Evolutionary conservation across 1,140 invertebrate genomes (phyloP), one percentile per base, ranked within the genome.

Genomic region (Orius insidiosus): DNA sequence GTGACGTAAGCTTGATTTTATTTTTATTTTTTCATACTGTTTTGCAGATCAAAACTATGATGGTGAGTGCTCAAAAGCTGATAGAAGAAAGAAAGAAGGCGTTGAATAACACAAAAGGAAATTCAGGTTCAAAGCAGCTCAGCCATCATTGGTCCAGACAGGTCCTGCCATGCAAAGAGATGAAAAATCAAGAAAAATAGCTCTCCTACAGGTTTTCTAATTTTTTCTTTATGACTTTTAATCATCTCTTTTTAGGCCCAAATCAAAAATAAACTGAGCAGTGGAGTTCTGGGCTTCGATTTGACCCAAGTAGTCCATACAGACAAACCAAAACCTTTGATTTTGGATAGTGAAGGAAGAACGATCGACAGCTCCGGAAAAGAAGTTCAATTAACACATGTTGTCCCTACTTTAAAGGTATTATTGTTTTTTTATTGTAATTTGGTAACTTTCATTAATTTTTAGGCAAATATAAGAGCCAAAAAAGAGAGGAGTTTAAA

Each of bases 331-430:
- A 82, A 85, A 15, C 90, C 92, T 1, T 64, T 96, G 2, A 95
- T 96, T 55, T 65, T 96, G 38, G 88, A 97, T 60, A 74, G 83
- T 49, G 82, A 92, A 54, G 93, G 92, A 0, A 67, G 89, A 54
- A 95, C 89, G 0, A 80, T 96, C 38, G 92, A 96, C 60, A 79
- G 78, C 50, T 80, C 79, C 37, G 92, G 92, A 10, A 78, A 87
- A 70, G 72, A 85, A 54, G 76, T 97, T 9, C 84, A 90, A 55
- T 69, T 96, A 34, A 82, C 85, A 0, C 84, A 87, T 45, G 78
- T 92, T 31, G 80, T 82, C 14, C 93, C 93, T 0, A 96, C 93
- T 0, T 67, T 96, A 1, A 95, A 95, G 68, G 85, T 85, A 51
- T 67, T 68, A 44, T 15, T 36, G 5, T 36, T n/a, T n/a, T 35